Evolutionary conservation across 2,113 vertebrate species (phyloP), one percentile per base, ranked within the genome.

Genomic region (Physeter macrocephalus): DNA sequence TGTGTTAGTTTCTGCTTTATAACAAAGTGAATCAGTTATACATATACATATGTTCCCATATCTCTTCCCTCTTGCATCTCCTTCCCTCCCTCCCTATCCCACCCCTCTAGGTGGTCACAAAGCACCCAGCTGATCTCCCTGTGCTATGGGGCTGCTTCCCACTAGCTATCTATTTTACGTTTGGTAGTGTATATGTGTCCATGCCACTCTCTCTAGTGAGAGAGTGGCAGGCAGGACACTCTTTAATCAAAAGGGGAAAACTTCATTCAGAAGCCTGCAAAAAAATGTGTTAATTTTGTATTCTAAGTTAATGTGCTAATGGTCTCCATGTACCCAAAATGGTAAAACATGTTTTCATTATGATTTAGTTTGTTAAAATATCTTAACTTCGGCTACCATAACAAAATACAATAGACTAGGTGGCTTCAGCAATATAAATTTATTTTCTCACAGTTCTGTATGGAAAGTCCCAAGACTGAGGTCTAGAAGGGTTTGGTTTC

Each of bases 181-280:
- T 39, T 39, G 39, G 39, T 39, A 39, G 39, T 39, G 41, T 41
- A 41, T 41, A 41, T 41, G 6, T 41, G 41, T 41, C 41, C 41
- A 41, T 41, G 41, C 41, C 41, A 41, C 41, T 41, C 41, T 41
- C 41, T 41, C 41, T n/a, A n/a, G n/a, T n/a, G n/a, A n/a, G n/a
- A n/a, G n/a, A n/a, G n/a, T n/a, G n/a, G n/a, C n/a, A n/a, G n/a
- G n/a, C n/a, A 88, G 83, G 66, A 67, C 41, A 57, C 67, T 77
- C 9, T 95, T 90, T 90, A 95, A 95, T 92, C 95, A 95, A 49
- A 93, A 83, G 46, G 27, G 18, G 67, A 85, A 96, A 90, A 59
- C 34, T 88, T 36, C 5, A 1, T 83, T 93, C 52, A 77, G 92
- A 90, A 39, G 41, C 41, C 27, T 88, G 75, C n/a, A 61, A 85